A percentile compares a stretch with the other conserved stretches of the same genome.
phyloP scores from a whole-genome alignment of 2,797 vertebrate species.

The Danio albolineatus region DNA sequence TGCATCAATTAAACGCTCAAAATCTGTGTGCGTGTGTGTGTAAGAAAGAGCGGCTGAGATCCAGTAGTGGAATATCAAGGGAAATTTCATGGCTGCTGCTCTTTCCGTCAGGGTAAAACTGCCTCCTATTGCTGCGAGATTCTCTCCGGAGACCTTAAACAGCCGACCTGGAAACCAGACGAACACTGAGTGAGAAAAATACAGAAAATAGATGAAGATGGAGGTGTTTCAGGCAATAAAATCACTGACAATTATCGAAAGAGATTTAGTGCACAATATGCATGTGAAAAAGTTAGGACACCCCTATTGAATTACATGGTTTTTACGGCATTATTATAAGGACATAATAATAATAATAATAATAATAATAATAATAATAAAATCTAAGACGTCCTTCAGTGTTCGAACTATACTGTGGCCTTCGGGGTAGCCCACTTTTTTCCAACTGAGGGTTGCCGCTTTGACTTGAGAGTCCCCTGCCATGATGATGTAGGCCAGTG shows the following conservation, averaged over 20 bases:
- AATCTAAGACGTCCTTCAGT: too few relatives aligned
- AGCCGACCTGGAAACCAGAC: neutral
- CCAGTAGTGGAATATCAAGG: constrained; percentile 67
- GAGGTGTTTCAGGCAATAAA: neutral
- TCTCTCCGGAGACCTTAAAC: neutral
- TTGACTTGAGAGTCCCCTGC: too few relatives aligned
- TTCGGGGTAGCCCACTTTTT: too few relatives aligned
- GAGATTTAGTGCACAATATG: too few relatives aligned
- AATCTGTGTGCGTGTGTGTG: constrained; percentile 40
- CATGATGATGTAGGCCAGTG: too few relatives aligned
- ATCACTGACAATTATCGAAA: neutral
- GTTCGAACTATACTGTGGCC: too few relatives aligned
- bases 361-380: too few relatives aligned
- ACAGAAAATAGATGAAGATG: neutral
- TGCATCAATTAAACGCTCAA: neutral
- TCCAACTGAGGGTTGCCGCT: too few relatives aligned
- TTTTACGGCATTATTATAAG: too few relatives aligned
- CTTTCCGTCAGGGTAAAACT: constrained; percentile 69
- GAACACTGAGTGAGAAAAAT: neutral
- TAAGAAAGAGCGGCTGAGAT: constrained; percentile 59
- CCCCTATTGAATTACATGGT: too few relatives aligned
- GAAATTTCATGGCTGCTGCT: constrained; percentile 75
- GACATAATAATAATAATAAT: too few relatives aligned
- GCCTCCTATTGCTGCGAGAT: neutral
- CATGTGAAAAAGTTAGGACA: too few relatives aligned